Base-by-base conservation (phyloP, 2,113 vertebrate species). In the Oceanodroma tethys region DNA sequence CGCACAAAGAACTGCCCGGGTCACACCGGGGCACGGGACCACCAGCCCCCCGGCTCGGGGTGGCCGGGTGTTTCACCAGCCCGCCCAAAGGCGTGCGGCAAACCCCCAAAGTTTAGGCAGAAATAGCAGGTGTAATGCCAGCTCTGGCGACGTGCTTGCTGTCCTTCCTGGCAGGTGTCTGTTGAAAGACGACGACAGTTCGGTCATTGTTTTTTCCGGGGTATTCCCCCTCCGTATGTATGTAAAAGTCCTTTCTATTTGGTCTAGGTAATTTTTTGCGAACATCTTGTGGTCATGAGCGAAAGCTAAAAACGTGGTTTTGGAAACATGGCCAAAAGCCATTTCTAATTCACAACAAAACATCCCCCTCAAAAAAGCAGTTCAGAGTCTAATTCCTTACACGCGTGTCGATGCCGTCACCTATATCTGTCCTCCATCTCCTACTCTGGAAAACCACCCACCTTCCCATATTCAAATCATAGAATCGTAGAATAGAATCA, bases 331-430 rank as follows among this genome's bases (percentile, higher is more conserved):
- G 25, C 36, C 68, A 42, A 38, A 40, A 81, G 42, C 16, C 52
- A 1, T 30, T 93, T 47, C 56, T 27, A 29, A 29, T 14, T 71
- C 78, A 23, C 56, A 63, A 2, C 38, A n/a, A 73, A 81, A 30
- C 0, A 0, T 23, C 11, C 16, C 66, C 60, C 48, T 32, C n/a
- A 13, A 27, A 11, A 29, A 38, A 1, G 0, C 52, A 7, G 26
- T 7, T 40, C 7, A 0, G 72, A 11, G 42, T 8, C 68, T 12
- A 8, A 11, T 23, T 56, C 59, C 81, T 9, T 4, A 7, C 2
- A 0, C 6, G 38, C 32, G 40, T 23, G 27, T 15, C 1, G 0
- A 7, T 38, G 47, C 45, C 19, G 0, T 27, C 3, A 13, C 1
- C 48, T 14, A 5, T 7, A 2, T 21, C 59, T 15, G 23, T 3